These are phyloP conservation scores for Pristionchus exspectatus DNA, from an alignment of 2,888 invertebrate genomes.

Conservation along the genomic window DNA sequence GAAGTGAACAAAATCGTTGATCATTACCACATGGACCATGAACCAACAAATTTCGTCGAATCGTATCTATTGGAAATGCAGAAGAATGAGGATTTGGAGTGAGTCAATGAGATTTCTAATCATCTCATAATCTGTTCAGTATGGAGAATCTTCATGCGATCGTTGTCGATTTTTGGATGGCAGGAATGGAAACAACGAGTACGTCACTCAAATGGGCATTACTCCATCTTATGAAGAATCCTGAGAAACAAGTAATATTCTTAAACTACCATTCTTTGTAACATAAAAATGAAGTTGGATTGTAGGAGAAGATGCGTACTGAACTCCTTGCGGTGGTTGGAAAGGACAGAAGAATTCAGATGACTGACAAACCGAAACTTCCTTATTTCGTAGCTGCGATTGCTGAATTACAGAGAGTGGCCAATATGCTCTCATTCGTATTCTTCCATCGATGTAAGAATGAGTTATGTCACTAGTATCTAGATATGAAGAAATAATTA, in stretches of 20 bases:
- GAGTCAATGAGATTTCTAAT: not conserved
- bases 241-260: slow-evolving; percentile 60
- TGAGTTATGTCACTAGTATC: not conserved
- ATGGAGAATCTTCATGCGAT: slow-evolving; percentile 52
- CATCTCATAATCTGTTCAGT: not conserved
- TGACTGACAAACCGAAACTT: slow-evolving; percentile 60
- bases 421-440: slow-evolving; percentile 62
- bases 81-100: slow-evolving; percentile 33
- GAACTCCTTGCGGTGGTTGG: slow-evolving; percentile 62
- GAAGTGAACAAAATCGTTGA: not conserved
- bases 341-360: slow-evolving; percentile 56
- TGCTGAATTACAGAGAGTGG: slow-evolving; percentile 57
- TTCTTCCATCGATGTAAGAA: slow-evolving; percentile 54
- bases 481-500: not conserved
- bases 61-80: slow-evolving; percentile 49
- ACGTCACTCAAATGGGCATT: slow-evolving; percentile 65
- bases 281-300: too few relatives aligned
- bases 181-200: slow-evolving; percentile 71
- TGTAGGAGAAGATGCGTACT: slow-evolving; percentile 61
- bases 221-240: slow-evolving; percentile 63
- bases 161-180: slow-evolving; percentile 66
- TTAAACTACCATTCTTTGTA: not conserved
- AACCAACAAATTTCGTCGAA: slow-evolving; percentile 45
- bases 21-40: slow-evolving; percentile 1
- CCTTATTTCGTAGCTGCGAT: slow-evolving; percentile 46